These are phyloP conservation scores for Hemitrygon akajei DNA, from an alignment of 2,797 vertebrate genomes.

Conservation along the genomic window DNA sequence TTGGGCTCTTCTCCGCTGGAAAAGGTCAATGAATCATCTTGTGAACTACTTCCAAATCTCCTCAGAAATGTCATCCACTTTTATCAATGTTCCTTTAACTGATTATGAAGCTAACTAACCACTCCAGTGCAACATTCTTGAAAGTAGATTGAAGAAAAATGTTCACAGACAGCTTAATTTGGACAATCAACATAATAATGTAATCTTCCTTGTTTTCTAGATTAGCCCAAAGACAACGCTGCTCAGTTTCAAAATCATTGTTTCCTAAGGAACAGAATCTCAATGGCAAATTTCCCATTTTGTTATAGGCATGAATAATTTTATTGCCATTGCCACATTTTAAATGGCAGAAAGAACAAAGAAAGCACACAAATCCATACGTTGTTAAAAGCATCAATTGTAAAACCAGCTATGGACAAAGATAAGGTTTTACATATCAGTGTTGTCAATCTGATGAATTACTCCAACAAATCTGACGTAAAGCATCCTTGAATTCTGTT, in stretches of 20 bases:
- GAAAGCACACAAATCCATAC: background rate
- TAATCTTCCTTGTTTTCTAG: background rate
- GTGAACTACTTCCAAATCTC: background rate
- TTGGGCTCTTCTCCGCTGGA: constrained; percentile 93
- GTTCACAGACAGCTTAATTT: background rate
- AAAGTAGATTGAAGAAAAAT: background rate
- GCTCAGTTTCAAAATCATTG: background rate
- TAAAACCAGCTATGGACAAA: background rate
- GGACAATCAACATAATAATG: background rate
- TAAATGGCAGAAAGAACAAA: background rate
- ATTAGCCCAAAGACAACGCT: background rate
- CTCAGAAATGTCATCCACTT: background rate
- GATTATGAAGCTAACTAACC: background rate
- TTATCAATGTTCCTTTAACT: background rate
- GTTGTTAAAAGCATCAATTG: background rate
- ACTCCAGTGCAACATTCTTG: background rate
- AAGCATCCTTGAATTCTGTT: background rate
- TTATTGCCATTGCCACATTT: background rate
- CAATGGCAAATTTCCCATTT: background rate
- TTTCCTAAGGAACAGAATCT: background rate
- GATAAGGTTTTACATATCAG: background rate
- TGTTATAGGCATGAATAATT: background rate
- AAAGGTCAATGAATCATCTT: background rate
- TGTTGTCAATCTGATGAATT: background rate
- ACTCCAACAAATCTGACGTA: background rate